Base-by-base conservation (phyloP, 2,888 invertebrate genomes). In the Ametastegia equiseti region DNA sequence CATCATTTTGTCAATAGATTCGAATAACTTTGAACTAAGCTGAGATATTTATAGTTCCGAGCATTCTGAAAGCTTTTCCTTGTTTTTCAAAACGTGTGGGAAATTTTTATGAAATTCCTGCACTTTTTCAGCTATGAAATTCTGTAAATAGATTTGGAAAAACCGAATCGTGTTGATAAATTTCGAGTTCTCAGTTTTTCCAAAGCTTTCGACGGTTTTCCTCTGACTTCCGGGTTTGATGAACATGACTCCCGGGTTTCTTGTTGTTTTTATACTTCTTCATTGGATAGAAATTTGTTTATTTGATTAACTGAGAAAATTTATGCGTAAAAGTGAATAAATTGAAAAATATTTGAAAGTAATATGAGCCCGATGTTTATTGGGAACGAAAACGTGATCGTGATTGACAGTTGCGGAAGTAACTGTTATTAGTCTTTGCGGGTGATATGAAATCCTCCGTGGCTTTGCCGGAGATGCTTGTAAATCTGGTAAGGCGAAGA, bases 361-460 rank as follows among this genome's bases (percentile, higher is more conserved):
- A 1, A 60, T 60, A 60, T 30, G 27, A 3, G 60, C 23, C 60
- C 6, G 60, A 30, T 30, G 30, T 60, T 60, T 60, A 60, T 60
- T 60, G 3, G 60, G 30, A 60, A 60, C 30, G 60, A 30, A 60
- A 60, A 30, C 30, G 30, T 23, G 15, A 60, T 60, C 30, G 11
- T 30, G 60, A 60, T 60, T 30, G 27, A 30, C 60, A 57, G 60
- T 60, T 30, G 23, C 60, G 60, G 60, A 60, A 60, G 60, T 30
- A 27, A 30, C 30, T n/a, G 15, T 60, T 60, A 60, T 60, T 60
- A 60, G 60, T 27, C 23, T 60, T 15, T 30, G 4, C 13, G 36
- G n/a, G 33, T 36, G 36, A 36, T 33, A 65, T 19, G 13, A 39
- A 39, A 39, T 67, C 11, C 36, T 19, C 65, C 1, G 36, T 39